Base-by-base conservation (phyloP, 2,113 vertebrate species). In the Trochalopteron elliotii region DNA sequence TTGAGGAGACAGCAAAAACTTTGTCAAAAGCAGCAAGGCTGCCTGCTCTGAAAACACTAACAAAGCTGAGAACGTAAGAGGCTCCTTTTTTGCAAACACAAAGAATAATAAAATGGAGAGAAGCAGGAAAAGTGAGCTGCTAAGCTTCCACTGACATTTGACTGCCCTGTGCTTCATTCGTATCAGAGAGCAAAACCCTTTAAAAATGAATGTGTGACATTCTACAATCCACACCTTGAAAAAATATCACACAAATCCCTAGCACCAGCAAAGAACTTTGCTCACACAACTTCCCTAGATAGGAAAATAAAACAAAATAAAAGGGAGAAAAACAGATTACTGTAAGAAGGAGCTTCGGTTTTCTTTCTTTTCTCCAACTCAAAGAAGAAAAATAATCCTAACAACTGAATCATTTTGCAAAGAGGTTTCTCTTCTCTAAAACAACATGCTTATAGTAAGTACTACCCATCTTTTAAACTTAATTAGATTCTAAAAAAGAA, bases 121-220 rank as follows among this genome's bases (percentile, higher is more conserved):
- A 64, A 16, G 60, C 81, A 87, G 79, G 91, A 87, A 75, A 95
- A 96, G 88, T 31, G 88, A 96, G 89, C 85, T 93, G 68, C 90
- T 97, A 75, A 94, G 96, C 83, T 80, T 70, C 83, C 89, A 89
- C 33, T 97, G 97, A 95, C 96, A 98, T 98, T 98, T 98, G 78
- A 59, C 89, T 96, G 85, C 87, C 97, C 97, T 78, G 96, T 80
- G 96, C 97, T 94, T 97, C 97, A 92, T 94, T 97, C 65, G 47
- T 94, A 97, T 96, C 96, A 93, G 97, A 96, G 89, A 90, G 88
- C 68, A 96, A 81, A 92, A 96, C 71, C 96, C 91, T 97, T 98
- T 98, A 98, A 98, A 98, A 98, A 98, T 98, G 97, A 96, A 98
- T 97, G 96, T 94, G 91, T 98, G 97, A 97, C 97, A 97, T 98